A percentile compares a stretch with the other conserved stretches of the same genome.
phyloP scores from a whole-genome alignment of 2,113 vertebrate species.

The Conger conger region DNA sequence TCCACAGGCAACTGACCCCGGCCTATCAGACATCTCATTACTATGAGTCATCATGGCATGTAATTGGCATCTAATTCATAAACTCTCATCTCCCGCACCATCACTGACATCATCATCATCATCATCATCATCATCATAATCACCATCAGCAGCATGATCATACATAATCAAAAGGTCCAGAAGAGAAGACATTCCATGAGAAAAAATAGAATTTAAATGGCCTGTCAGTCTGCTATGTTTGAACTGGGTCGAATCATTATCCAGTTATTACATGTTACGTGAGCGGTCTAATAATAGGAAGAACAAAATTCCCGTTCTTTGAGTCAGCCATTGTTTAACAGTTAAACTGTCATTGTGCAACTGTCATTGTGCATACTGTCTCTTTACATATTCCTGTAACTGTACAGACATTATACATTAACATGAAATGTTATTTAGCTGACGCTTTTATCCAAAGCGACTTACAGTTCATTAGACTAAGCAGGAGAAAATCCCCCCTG shows the following conservation, averaged over 20 bases:
- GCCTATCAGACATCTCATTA: constrained; percentile 39
- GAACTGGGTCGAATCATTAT: not conserved
- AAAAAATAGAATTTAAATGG: constrained; percentile 21
- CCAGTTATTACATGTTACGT: not conserved
- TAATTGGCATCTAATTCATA: constrained; percentile 43
- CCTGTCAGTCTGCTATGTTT: constrained; percentile 11
- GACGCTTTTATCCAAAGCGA: too few relatives aligned
- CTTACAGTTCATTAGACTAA: too few relatives aligned
- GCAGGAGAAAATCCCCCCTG: too few relatives aligned
- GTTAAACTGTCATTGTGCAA: not conserved
- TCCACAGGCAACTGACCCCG: constrained; percentile 22
- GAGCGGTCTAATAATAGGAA: not conserved
- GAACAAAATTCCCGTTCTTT: not conserved
- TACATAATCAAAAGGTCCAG: constrained; percentile 39
- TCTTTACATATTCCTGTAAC: not conserved
- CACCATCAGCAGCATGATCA: constrained; percentile 15
- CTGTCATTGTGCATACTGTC: not conserved
- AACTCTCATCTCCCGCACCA: constrained; percentile 42
- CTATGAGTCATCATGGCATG: constrained; percentile 32
- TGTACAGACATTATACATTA: not conserved
- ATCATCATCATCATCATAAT: constrained; percentile 23
- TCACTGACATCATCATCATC: constrained; percentile 31
- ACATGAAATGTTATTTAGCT: too few relatives aligned
- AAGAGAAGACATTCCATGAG: constrained; percentile 21
- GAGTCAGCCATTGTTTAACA: not conserved